Evolutionary conservation across 1,140 invertebrate species (phyloP).

Genomic region (Potamilus streckersoni): DNA sequence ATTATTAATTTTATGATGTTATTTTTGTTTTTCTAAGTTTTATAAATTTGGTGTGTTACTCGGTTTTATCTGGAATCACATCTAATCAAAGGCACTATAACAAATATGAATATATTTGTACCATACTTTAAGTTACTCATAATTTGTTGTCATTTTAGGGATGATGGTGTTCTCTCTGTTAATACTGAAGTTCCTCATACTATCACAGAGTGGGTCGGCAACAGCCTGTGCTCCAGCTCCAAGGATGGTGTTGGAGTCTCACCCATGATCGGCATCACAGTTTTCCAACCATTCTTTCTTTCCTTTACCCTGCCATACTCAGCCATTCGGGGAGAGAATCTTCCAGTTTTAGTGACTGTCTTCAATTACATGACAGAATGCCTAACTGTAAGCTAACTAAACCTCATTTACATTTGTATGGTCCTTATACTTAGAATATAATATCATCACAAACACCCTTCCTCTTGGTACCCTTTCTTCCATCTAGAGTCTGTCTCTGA

Average conservation of each 20-base stretch:
- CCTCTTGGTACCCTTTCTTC: too few relatives aligned
- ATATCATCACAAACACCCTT: too few relatives aligned
- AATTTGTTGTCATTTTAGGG: not conserved
- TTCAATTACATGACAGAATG: constrained; percentile 85
- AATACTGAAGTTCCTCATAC: constrained; percentile 80
- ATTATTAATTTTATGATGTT: too few relatives aligned
- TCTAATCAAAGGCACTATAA: too few relatives aligned
- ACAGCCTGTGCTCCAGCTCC: constrained; percentile 89
- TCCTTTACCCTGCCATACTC: constrained; percentile 87
- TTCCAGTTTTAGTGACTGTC: constrained; percentile 88
- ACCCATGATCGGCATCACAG: constrained; percentile 73
- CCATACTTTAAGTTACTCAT: too few relatives aligned
- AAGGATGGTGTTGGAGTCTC: constrained; percentile 86
- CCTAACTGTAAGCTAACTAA: constrained; percentile 71
- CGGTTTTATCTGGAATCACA: too few relatives aligned
- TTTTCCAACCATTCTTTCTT: constrained; percentile 89
- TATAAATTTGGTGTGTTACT: too few relatives aligned
- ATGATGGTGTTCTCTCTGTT: constrained; percentile 37
- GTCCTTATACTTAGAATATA: too few relatives aligned
- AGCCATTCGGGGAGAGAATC: constrained; percentile 87
- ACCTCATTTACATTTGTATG: too few relatives aligned
- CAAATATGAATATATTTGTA: too few relatives aligned
- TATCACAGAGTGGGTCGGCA: constrained; percentile 91
- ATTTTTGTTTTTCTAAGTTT: too few relatives aligned
- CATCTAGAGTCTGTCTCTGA: too few relatives aligned